Percentiles rank a stretch among this genome's conserved stretches.
These are phyloP conservation scores for Drosophila gunungcola DNA, from an alignment of 1,140 invertebrate genomes.

Conservation along the genomic window DNA sequence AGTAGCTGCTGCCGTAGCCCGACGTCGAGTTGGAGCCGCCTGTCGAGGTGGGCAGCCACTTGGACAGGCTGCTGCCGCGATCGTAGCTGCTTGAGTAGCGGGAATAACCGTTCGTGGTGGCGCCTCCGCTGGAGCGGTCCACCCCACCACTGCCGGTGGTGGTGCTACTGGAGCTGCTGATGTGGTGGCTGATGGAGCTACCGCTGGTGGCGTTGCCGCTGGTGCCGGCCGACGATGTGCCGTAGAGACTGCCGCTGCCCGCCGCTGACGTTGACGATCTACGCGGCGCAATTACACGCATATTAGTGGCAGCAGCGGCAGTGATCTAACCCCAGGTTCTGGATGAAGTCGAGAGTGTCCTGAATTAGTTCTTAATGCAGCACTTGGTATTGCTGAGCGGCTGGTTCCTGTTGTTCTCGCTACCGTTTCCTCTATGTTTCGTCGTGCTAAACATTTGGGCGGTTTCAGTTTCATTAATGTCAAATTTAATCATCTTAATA, in stretches of 20 bases:
- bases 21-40: conserved; percentile 49
- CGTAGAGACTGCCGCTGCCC: conserved; percentile 83
- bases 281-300: conserved; percentile 84
- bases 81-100: conserved; percentile 69
- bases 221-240: conserved; percentile 65
- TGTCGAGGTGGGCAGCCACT: conserved; percentile 57
- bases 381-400: conserved; percentile 14
- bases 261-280: conserved; percentile 83
- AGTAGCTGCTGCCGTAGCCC: conserved; percentile 58
- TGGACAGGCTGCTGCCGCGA: conserved; percentile 75
- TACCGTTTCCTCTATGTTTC: conserved; percentile 28
- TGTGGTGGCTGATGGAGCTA: conserved; percentile 35
- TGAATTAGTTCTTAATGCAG: background rate
- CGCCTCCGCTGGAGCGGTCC: conserved; percentile 34
- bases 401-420: background rate
- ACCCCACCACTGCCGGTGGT: conserved; percentile 35
- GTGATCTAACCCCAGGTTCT: conserved; percentile 57
- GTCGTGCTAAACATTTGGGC: conserved; percentile 1
- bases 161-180: conserved; percentile 24
- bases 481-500: background rate
- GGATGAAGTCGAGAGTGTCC: conserved; percentile 31
- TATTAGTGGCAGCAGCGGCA: conserved; percentile 77
- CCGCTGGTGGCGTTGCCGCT: conserved; percentile 50
- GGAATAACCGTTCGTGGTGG: conserved; percentile 62
- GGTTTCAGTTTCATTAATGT: conserved; percentile 5